phyloP scores from a whole-genome alignment of 2,888 invertebrate genomes.

The Eledone cirrhosa region DNA sequence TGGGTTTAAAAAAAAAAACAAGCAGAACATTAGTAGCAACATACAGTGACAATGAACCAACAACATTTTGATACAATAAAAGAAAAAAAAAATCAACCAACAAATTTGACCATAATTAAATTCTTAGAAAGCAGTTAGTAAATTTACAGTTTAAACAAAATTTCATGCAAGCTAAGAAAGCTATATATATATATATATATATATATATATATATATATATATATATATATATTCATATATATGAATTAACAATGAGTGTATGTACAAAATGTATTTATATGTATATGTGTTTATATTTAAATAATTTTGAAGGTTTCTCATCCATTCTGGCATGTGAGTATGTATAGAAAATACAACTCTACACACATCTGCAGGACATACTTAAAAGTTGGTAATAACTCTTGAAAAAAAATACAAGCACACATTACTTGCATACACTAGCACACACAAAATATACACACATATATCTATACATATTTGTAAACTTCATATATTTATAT shows the following conservation, averaged over 20 bases:
- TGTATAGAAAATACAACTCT: no score
- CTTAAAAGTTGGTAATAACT: no score
- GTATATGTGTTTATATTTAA: background rate
- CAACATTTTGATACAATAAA: background rate
- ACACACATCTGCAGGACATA: no score
- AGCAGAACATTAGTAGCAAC: constrained; percentile 24
- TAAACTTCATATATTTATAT: no score
- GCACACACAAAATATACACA: no score
- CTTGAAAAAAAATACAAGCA: no score
- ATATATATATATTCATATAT: background rate
- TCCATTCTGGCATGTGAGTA: no score
- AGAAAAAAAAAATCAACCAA: constrained; percentile 11
- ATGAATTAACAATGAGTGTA: background rate
- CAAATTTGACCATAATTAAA: constrained; percentile 1
- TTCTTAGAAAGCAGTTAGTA: background rate
- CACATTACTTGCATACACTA: no score
- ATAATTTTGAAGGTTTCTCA: background rate
- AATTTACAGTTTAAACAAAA: background rate
- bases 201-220: background rate
- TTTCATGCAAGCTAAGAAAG: constrained; percentile 15
- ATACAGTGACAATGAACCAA: constrained; percentile 24
- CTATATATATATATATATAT: constrained; percentile 14
- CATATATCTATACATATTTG: no score
- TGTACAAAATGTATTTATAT: background rate
- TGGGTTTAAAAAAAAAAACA: background rate